Evolutionary conservation across 2,113 vertebrate genomes (phyloP), one percentile per base, ranked within the genome.

Genomic region (Zapornia atra): DNA sequence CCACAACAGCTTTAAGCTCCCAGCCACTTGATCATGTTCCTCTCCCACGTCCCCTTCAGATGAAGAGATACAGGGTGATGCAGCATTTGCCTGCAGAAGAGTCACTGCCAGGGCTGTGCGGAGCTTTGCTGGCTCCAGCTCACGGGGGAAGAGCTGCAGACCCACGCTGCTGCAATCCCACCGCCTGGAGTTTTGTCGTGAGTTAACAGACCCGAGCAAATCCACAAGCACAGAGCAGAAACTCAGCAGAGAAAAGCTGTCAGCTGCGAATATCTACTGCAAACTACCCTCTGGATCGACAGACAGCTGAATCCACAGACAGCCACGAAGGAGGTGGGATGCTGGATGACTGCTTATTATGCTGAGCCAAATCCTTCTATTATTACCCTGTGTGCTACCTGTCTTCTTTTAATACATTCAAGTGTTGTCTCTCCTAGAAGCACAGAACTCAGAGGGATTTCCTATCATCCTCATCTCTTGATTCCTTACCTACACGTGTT

Each of bases 11-110:
- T 96, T 91, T 80, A 85, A 90, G 92, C 94, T 97, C 90, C 57
- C 88, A 88, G 88, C 51, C 79, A 92, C 93, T 94, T 25, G 92
- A 84, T 95, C 87, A 31, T 65, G 61, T 61, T 96, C 86, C 73
- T 97, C 95, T 96, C 96, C 94, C 95, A 96, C 70, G 31, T 96
- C 89, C 90, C 93, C 76, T 95, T 95, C 95, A 75, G 83, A 93
- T 26, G 82, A 94, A 88, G 90, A 97, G 93, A 93, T n/a, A 86
- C 2, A 46, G 96, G 90, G 86, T 94, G 96, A 97, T 96, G 96
- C 96, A 96, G 95, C 95, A 91, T 95, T 94, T 21, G 92, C 94
- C 96, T 96, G 96, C 96, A 95, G 92, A 34, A 95, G 90, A 93
- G 92, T 94, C 92, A 57, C 92, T 93, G 96, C 94, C 96, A 96